Percentiles rank a stretch among this genome's conserved stretches.
Evolutionary conservation across 2,797 vertebrate genomes (phyloP).

Genomic region (Mus caroli): DNA sequence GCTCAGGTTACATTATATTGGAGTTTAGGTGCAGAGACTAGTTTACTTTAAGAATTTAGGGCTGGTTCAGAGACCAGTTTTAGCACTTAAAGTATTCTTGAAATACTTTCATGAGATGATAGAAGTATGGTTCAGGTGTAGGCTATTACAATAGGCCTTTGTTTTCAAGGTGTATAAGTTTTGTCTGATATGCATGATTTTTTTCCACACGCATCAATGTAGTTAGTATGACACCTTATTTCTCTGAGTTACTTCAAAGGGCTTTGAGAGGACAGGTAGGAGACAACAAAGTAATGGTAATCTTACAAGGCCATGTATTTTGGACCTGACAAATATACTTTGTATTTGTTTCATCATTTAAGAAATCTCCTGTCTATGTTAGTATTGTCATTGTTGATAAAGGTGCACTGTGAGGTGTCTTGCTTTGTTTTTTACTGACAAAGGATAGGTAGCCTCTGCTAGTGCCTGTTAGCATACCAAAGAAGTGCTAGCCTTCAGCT

Average conservation of each 20-base stretch:
- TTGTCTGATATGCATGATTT: neutral
- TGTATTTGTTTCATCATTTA: too few species aligned
- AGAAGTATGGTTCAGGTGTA: neutral
- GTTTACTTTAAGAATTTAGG: neutral
- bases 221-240: neutral
- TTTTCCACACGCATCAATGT: neutral
- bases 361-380: too few species aligned
- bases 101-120: neutral
- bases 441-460: too few species aligned
- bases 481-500: neutral
- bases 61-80: neutral
- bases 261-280: neutral
- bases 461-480: neutral
- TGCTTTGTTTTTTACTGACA: too few species aligned
- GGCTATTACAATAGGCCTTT: neutral
- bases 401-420: too few species aligned
- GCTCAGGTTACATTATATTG: neutral
- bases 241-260: conserved; percentile 28
- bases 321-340: too few species aligned
- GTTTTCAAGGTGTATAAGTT: neutral
- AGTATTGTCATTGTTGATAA: too few species aligned
- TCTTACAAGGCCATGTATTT: neutral
- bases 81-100: neutral
- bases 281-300: neutral
- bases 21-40: neutral